These are phyloP conservation scores for Drosophila pectinifera DNA, from an alignment of 1,140 invertebrate species.

Conservation along the genomic window DNA sequence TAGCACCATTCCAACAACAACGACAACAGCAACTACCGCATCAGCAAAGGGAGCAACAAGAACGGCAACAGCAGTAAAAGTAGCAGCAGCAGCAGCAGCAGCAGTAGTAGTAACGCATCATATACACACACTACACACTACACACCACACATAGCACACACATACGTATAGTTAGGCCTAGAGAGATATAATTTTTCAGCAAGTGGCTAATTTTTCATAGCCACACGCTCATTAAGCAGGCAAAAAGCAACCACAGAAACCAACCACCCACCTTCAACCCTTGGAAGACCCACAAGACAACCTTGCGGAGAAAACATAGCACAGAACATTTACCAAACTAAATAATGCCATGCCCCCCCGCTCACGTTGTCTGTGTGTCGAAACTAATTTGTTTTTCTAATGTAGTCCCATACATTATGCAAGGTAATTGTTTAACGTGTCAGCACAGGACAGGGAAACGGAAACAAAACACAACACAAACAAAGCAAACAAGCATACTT, in stretches of 20 bases:
- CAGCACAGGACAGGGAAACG: constrained; percentile 50
- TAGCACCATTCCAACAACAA: constrained; percentile 73
- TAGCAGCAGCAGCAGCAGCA: constrained; percentile 24
- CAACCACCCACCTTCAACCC: constrained; percentile 57
- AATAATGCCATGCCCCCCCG: constrained; percentile 18
- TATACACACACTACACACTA: constrained; percentile 55
- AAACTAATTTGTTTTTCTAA: constrained; percentile 73
- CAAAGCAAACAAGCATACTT: constrained; percentile 18
- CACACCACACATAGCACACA: constrained; percentile 27
- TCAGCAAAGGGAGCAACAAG: constrained; percentile 16
- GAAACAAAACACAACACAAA: constrained; percentile 28
- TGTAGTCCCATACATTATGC: constrained; percentile 76
- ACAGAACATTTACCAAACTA: constrained; percentile 39
- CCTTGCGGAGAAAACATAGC: constrained; percentile 28
- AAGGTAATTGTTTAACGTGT: constrained; percentile 74
- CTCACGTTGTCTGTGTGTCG: constrained; percentile 54
- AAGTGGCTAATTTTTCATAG: constrained; percentile 83
- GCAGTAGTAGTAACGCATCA: constrained; percentile 36
- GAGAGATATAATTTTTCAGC: constrained; percentile 71
- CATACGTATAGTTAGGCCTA: constrained; percentile 63
- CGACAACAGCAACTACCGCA: constrained; percentile 9
- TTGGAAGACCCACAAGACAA: constrained; percentile 29
- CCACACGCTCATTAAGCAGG: constrained; percentile 72
- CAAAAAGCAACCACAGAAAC: constrained; percentile 37
- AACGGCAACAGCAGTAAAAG: constrained; percentile 19